Evolutionary conservation across 2,113 vertebrate genomes (phyloP).

Genomic region (Uria aalge): DNA sequence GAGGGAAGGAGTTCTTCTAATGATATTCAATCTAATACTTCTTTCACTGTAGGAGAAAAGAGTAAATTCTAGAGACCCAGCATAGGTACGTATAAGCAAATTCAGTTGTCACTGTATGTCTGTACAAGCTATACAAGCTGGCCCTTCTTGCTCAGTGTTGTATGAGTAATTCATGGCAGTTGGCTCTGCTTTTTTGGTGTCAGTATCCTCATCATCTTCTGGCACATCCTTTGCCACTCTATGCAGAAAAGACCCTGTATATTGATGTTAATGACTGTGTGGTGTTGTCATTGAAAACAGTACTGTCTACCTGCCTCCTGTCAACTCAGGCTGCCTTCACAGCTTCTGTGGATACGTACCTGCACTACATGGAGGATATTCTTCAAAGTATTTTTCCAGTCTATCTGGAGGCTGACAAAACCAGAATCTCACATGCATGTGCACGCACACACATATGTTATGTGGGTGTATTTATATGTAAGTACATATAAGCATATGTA

Average conservation of each 20-base stretch:
- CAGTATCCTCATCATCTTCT: background rate
- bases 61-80: background rate
- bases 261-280: background rate
- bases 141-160: background rate
- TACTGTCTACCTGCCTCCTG: background rate
- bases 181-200: background rate
- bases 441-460: fast-evolving
- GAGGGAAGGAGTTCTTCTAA: background rate
- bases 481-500: background rate
- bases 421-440: background rate
- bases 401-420: background rate
- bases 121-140: background rate
- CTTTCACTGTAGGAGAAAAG: background rate
- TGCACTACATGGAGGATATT: background rate
- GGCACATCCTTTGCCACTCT: background rate
- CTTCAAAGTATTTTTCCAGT: background rate
- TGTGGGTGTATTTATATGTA: background rate
- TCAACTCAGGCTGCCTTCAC: background rate
- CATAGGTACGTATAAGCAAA: background rate
- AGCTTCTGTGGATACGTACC: background rate
- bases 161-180: background rate
- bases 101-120: background rate
- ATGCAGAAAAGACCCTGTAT: background rate
- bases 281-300: background rate
- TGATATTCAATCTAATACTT: background rate